A percentile compares a stretch with the other conserved stretches of the same genome.
phyloP scores from a whole-genome alignment of 2,113 vertebrate species.

The Tragelaphus imberbis region DNA sequence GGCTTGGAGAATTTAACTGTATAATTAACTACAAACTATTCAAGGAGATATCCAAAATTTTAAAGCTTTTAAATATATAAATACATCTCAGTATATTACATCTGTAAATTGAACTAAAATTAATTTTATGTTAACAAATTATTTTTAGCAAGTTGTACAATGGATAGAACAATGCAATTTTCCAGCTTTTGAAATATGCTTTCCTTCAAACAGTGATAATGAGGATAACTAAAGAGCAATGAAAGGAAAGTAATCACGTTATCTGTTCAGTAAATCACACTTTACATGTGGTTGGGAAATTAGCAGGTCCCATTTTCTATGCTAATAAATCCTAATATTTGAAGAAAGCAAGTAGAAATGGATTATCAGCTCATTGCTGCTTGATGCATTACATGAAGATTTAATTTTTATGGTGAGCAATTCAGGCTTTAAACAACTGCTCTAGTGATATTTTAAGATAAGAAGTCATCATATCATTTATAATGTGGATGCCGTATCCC shows the following conservation, averaged over 20 bases:
- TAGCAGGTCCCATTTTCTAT: conserved; percentile 65
- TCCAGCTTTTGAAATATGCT: conserved; percentile 61
- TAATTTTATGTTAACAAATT: conserved; percentile 69
- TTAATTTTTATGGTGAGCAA: conserved; percentile 69
- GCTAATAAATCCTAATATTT: conserved; percentile 76
- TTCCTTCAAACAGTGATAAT: conserved; percentile 65
- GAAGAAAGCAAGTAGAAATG: conserved; percentile 65
- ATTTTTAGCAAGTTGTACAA: conserved; percentile 68
- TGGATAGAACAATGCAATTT: conserved; percentile 62
- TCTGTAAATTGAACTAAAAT: conserved; percentile 61
- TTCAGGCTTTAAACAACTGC: conserved; percentile 37
- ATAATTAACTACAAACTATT: neutral
- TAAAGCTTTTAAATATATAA: conserved; percentile 44
- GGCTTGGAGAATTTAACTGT: neutral
- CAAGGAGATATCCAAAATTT: neutral
- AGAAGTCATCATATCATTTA: conserved; percentile 21
- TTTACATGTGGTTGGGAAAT: conserved; percentile 74
- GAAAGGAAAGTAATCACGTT: neutral
- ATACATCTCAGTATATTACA: conserved; percentile 1
- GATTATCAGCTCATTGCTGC: conserved; percentile 67
- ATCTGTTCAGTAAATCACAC: conserved; percentile 67
- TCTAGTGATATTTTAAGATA: conserved; percentile 34
- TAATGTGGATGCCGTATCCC: neutral
- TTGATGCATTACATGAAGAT: conserved; percentile 68
- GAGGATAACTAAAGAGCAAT: conserved; percentile 61